Evolutionary conservation across 2,113 vertebrate species (phyloP).

Genomic region (Pteronura brasiliensis): DNA sequence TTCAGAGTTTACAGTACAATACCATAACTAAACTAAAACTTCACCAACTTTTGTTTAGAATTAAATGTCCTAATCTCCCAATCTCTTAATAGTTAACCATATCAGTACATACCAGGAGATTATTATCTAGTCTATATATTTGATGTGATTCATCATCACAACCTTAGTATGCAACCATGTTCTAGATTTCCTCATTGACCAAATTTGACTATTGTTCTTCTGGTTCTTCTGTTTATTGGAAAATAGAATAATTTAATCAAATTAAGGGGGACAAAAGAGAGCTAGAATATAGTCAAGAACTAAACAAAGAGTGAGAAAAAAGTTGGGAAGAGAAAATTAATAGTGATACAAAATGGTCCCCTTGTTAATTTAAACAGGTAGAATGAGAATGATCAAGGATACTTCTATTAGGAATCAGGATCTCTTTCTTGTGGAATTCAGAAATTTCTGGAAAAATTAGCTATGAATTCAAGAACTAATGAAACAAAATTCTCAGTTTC

Average conservation of each 20-base stretch:
- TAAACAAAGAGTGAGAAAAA: not conserved
- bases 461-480: not conserved
- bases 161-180: not conserved
- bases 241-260: not conserved
- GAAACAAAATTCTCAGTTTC: not conserved
- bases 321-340: not conserved
- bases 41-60: not conserved
- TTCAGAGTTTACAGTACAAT: not conserved
- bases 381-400: not conserved
- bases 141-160: not conserved
- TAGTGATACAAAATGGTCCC: not conserved
- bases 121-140: not conserved
- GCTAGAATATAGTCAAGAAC: not conserved
- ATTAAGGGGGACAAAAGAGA: not conserved
- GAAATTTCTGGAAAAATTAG: not conserved
- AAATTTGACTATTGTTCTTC: not conserved
- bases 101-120: fast-evolving
- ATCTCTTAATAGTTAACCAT: not conserved
- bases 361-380: not conserved
- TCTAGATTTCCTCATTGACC: fast-evolving
- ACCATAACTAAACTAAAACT: not conserved
- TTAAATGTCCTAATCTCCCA: not conserved
- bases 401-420: not conserved
- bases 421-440: not conserved
- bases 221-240: not conserved